phyloP scores from a whole-genome alignment of 2,888 invertebrate species.

The Apantesis nais region DNA sequence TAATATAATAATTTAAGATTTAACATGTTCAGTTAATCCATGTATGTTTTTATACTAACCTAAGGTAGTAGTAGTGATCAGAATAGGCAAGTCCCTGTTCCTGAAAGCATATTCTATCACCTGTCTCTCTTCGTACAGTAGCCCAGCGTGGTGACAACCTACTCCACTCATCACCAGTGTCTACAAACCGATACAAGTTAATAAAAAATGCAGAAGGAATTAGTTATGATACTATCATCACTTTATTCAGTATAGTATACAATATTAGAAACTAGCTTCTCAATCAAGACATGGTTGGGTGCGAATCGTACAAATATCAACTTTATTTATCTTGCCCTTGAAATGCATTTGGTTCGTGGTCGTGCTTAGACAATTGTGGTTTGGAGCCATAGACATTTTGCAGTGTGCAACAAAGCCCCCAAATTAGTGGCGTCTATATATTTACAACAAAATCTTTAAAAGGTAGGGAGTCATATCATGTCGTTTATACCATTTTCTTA shows the following conservation, averaged over 20 bases:
- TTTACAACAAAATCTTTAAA: no score
- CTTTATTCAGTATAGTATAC: no score
- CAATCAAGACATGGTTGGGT: background rate
- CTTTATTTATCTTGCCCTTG: no score
- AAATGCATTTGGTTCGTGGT: no score
- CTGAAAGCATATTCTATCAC: conserved; percentile 89
- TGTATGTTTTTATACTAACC: conserved; percentile 62
- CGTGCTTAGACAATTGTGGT: no score
- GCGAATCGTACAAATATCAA: background rate
- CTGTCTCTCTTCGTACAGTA: conserved; percentile 87
- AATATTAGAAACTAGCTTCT: background rate
- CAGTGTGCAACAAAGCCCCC: no score
- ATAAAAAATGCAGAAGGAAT: background rate
- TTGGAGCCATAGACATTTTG: no score
- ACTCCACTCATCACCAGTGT: conserved; percentile 86
- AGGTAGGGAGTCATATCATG: no score
- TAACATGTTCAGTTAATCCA: background rate
- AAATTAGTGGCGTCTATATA: no score
- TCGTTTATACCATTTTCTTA: no score
- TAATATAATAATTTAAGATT: no score
- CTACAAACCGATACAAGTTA: conserved; percentile 30
- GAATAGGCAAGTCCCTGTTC: conserved; percentile 87
- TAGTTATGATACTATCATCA: background rate
- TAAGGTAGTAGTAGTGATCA: conserved; percentile 89
- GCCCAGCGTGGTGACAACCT: conserved; percentile 92